Base-by-base conservation (phyloP, 2,888 invertebrate genomes). In the Ypsolopha sequella region DNA sequence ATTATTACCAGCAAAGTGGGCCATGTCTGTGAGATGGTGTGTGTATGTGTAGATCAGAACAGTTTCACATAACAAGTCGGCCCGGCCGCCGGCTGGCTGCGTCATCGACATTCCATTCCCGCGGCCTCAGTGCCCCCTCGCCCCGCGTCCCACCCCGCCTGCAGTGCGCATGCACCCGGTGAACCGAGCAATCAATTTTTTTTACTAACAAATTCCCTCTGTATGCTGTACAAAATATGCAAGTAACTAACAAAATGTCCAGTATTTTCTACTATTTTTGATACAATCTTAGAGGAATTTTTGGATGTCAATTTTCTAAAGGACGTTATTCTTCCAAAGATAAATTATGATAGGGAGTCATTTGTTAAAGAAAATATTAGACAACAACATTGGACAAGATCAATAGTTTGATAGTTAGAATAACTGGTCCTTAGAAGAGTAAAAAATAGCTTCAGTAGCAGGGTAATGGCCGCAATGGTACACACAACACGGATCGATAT, bases 31-130 rank as follows among this genome's bases (percentile, higher is more conserved):
- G 51, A 48, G 51, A 60, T 62, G 62, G 62, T 60, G 61, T 61
- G 58, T 68, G 72, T 68, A 39, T 43, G 65, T 61, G 68, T 64
- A 73, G 68, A 67, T 39, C 39, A 66, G 73, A 76, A 77, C 77
- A 73, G 79, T 79, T 79, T 76, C 77, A 76, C 76, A 80, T 80
- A 79, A 79, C 75, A 76, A 80, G 80, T 74, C 24, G 41, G 41
- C 35, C 13, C 33, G 47, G 38, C 67, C 67, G 68, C 61, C 65
- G 70, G 70, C 70, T 66, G 75, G 70, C 80, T 78, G 78, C 81
- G 80, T 84, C 84, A 80, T 80, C 82, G 72, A 77, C 82, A 84
- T 82, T 84, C 82, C 84, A 68, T 72, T 71, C 76, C 74, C 72
- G 67, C 68, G 66, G 68, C 64, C 66, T 24, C 24, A 24, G 24